Evolutionary conservation across 2,888 invertebrate species (phyloP), one percentile per base, ranked within the genome.

Genomic region (Branchipolynoe longqiensis): DNA sequence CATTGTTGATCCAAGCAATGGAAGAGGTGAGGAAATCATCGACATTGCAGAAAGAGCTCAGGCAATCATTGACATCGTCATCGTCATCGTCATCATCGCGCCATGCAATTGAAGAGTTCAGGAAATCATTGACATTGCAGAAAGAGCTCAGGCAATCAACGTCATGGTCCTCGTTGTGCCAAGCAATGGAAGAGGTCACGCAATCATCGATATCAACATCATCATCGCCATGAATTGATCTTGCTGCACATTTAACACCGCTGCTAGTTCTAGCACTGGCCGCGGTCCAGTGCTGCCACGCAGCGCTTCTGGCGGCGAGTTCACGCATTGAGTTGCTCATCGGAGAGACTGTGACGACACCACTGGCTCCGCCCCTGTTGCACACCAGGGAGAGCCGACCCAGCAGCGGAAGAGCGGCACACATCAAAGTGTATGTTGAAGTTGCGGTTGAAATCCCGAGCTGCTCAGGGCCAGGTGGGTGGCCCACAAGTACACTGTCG

Each of bases 391-490:
- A 41, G 48, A 18, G 25, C 48, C 48, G 48, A 31, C 41, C 48
- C 78, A 33, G 41, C 78, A 78, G 48, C 48, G 54, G 12, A 41
- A 28, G 78, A 48, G 41, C 78, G 78, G 78, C 31, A 54, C 78
- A 78, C 78, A 78, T 78, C 78, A 78, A 78, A 54, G 78, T n/a
- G n/a, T n/a, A n/a, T n/a, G n/a, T n/a, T n/a, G n/a, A n/a, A n/a
- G n/a, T n/a, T n/a, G n/a, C n/a, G 48, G 28, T 18, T 48, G 8
- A 1, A 31, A 25, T 36, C 78, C 41, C 28, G 78, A 78, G 78
- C 78, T 41, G 54, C 78, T 78, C 78, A n/a, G n/a, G 33, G 54
- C 78, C 78, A 78, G 78, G 78, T 78, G 78, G 41, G 48, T n/a
- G n/a, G n/a, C 18, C n/a, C n/a, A n/a, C 12, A 54, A 54, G 18